Percentiles rank a stretch among this genome's conserved stretches.
Conservation (phyloP, 1,140 invertebrate species). For the Lepidurus couesii region DNA sequence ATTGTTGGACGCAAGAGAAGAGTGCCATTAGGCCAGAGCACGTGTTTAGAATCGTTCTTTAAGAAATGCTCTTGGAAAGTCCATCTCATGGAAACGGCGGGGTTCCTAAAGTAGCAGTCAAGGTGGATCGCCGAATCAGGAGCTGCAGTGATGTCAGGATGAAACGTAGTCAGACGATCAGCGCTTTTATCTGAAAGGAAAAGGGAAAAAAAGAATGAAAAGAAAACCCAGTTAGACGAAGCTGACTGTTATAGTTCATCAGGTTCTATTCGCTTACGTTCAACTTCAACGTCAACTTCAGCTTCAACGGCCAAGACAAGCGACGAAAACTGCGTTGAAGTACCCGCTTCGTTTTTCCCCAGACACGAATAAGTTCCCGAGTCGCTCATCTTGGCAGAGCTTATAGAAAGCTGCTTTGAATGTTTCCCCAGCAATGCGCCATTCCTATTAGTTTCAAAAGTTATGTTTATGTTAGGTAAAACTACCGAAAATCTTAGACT, state of each 20-base stretch:
- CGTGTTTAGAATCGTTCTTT: conserved; percentile 27
- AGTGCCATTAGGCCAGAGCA: conserved; percentile 5
- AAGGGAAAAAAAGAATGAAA: not conserved
- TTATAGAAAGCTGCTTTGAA: conserved; percentile 16
- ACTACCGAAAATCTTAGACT: too few relatives aligned
- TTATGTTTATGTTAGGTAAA: not conserved
- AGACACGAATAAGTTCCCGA: conserved; percentile 26
- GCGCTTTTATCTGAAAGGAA: not conserved
- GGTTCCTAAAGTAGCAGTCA: not conserved
- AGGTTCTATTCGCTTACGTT: not conserved
- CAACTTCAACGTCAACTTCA: not conserved
- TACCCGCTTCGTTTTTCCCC: conserved; percentile 28
- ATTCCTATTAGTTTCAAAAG: conserved; percentile 20
- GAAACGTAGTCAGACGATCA: not conserved
- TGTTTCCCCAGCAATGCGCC: not conserved
- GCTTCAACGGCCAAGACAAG: not conserved
- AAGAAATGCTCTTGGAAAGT: not conserved
- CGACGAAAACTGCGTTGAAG: not conserved
- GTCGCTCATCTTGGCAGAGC: not conserved
- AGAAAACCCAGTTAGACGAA: not conserved
- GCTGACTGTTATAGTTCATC: not conserved
- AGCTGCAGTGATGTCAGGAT: not conserved
- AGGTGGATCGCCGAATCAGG: conserved; percentile 15
- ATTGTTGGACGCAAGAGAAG: conserved; percentile 21
- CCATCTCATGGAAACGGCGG: not conserved